These are phyloP conservation scores for Vulpes vulpes DNA, from an alignment of 2,113 vertebrate genomes.

Conservation along the genomic window DNA sequence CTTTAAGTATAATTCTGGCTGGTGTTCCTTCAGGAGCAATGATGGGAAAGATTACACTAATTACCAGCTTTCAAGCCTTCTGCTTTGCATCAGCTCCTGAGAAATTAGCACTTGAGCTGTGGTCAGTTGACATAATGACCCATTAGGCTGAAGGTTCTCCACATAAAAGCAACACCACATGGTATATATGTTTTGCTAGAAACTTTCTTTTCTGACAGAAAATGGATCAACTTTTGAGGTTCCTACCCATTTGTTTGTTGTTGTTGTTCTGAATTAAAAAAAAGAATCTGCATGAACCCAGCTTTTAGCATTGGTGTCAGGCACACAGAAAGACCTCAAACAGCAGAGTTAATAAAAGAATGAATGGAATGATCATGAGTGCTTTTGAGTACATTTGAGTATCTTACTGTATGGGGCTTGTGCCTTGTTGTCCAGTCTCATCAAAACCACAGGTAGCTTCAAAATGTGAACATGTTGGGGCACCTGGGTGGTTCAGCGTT, in stretches of 20 bases:
- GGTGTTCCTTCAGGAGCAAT: neutral
- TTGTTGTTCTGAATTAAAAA: neutral
- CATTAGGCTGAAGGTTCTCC: neutral
- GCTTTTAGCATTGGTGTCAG: neutral
- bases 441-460: neutral
- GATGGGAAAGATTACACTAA: neutral
- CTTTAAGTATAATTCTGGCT: neutral
- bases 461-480: neutral
- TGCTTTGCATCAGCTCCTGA: neutral
- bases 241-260: neutral
- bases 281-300: neutral
- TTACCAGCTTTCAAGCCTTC: neutral
- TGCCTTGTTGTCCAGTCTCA: neutral
- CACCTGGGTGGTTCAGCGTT: no score
- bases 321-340: neutral
- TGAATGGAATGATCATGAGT: neutral
- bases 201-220: neutral
- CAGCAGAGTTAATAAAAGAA: neutral
- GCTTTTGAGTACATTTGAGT: neutral
- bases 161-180: neutral
- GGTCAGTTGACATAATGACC: neutral
- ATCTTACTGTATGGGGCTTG: no score
- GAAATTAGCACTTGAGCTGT: neutral
- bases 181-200: conserved; percentile 21
- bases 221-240: neutral